Percentiles rank a stretch among this genome's conserved stretches.
These are phyloP conservation scores for Scopus umbretta DNA, from an alignment of 2,113 vertebrate genomes.

Conservation along the genomic window DNA sequence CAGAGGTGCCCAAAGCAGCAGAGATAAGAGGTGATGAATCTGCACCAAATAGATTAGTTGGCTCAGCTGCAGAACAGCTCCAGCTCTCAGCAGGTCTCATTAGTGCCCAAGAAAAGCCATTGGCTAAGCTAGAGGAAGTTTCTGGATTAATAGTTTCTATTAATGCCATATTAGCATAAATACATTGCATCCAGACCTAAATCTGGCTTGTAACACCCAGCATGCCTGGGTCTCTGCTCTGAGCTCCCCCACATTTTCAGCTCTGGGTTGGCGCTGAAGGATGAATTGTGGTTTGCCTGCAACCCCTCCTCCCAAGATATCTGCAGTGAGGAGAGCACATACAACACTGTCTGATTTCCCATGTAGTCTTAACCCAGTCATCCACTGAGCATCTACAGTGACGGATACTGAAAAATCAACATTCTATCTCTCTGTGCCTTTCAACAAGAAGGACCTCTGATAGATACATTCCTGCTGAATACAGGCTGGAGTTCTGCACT, in stretches of 20 bases:
- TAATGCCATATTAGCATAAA: neutral
- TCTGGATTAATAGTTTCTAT: neutral
- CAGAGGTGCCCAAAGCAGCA: neutral
- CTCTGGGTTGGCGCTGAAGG: neutral
- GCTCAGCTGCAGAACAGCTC: neutral
- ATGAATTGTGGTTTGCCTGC: neutral
- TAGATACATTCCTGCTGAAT: neutral
- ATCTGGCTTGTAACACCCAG: neutral
- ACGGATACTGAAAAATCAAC: neutral
- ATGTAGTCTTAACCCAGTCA: neutral
- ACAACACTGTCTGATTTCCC: neutral
- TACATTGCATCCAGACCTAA: neutral
- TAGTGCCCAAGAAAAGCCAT: neutral
- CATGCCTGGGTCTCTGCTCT: neutral
- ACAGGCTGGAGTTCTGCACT: neutral
- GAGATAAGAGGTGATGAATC: neutral
- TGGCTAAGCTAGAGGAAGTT: neutral
- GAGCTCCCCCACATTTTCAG: neutral
- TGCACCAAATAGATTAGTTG: accelerated
- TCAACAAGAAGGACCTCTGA: neutral
- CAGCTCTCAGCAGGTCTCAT: neutral
- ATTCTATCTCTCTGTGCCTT: neutral
- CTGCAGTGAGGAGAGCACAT: neutral
- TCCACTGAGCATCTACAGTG: neutral
- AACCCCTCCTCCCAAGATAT: neutral